Evolutionary conservation across 2,113 vertebrate species (phyloP).

Genomic region (Bubo blakistoni): DNA sequence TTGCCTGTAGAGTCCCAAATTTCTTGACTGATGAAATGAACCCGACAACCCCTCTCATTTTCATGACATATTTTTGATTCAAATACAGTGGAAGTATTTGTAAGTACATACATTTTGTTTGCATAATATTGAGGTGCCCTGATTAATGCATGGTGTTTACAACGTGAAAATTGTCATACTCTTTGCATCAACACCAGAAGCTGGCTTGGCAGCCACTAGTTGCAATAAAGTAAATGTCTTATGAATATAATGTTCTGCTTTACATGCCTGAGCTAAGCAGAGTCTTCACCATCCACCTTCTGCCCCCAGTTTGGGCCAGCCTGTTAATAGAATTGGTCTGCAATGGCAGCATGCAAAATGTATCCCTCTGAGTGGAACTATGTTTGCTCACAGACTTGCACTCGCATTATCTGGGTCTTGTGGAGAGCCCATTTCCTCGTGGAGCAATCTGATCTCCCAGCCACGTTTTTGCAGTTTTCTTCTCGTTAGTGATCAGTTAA

Average conservation of each 20-base stretch:
- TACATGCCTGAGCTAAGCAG: not conserved
- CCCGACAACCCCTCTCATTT: not conserved
- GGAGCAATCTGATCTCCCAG: not conserved
- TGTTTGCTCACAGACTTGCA: not conserved
- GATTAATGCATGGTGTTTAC: conserved; percentile 41
- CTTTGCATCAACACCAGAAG: conserved; percentile 2
- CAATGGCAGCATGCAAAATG: not conserved
- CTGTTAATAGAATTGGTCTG: not conserved
- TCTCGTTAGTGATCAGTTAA: not conserved
- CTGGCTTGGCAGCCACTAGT: not conserved
- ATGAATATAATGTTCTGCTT: conserved; percentile 25
- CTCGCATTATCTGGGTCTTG: not conserved
- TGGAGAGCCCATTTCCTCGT: not conserved
- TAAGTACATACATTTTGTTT: conserved; percentile 25
- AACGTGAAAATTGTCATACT: conserved; percentile 39
- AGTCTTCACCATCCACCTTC: not conserved
- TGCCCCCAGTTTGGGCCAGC: not conserved
- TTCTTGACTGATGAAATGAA: not conserved
- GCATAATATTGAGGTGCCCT: conserved; percentile 43
- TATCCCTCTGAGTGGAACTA: not conserved
- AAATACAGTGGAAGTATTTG: not conserved
- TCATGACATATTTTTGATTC: conserved; percentile 10
- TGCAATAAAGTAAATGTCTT: conserved; percentile 23
- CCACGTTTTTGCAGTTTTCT: not conserved
- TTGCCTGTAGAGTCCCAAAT: not conserved